Evolutionary conservation across 2,113 vertebrate genomes (phyloP).

Genomic region (Gadus chalcogrammus): DNA sequence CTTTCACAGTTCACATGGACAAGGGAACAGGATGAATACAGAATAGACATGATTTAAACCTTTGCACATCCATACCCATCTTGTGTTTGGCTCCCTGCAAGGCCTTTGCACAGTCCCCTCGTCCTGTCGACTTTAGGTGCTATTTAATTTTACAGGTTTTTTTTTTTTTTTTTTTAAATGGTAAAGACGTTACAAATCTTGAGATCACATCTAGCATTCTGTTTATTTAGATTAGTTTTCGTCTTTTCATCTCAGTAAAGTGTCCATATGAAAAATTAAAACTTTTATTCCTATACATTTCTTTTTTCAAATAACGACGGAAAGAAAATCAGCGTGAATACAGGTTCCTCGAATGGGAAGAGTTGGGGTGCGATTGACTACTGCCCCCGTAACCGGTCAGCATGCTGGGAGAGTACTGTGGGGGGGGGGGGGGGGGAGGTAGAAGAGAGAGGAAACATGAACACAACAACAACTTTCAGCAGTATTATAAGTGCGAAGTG

Average conservation of each 20-base stretch:
- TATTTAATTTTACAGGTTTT: constrained; percentile 33
- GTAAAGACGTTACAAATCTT: constrained; percentile 66
- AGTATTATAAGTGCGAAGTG: too few relatives aligned
- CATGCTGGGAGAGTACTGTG: constrained; percentile 83
- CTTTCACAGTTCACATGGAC: constrained; percentile 70
- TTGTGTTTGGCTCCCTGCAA: constrained; percentile 21
- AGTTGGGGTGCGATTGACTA: constrained; percentile 77
- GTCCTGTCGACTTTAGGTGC: constrained; percentile 55
- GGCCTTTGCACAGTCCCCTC: constrained; percentile 30
- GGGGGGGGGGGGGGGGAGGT: neutral
- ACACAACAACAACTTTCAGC: too few relatives aligned
- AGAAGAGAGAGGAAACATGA: too few relatives aligned
- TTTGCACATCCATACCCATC: constrained; percentile 36
- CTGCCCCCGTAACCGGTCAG: constrained; percentile 77
- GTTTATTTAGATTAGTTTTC: constrained; percentile 64
- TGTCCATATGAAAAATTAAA: constrained; percentile 79
- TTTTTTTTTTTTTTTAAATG: constrained; percentile 39
- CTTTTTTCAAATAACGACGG: constrained; percentile 54
- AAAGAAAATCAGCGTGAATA: constrained; percentile 73
- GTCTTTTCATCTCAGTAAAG: constrained; percentile 66
- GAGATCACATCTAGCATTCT: constrained; percentile 64
- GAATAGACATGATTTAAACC: constrained; percentile 41
- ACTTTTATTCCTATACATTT: constrained; percentile 60
- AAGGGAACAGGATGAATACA: constrained; percentile 44
- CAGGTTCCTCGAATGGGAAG: constrained; percentile 74